Base-by-base conservation (phyloP, 2,888 invertebrate species). In the Odiellus spinosus region DNA sequence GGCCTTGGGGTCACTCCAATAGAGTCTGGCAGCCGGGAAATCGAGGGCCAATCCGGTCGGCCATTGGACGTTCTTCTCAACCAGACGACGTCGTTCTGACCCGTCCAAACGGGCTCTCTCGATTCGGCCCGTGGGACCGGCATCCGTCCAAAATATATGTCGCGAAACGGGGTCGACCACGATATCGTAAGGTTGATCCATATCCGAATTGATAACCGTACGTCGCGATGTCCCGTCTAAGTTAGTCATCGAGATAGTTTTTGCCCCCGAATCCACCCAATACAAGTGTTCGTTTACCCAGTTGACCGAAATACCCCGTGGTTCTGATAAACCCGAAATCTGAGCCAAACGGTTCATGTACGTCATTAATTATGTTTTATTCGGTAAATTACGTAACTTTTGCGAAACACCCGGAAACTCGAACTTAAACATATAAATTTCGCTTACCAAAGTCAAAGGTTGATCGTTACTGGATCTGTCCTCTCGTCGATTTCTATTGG, bases 1-100 rank as follows among this genome's bases (percentile, higher is more conserved):
- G 55, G 76, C 74, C 64, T 83, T 82, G n/a, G 77, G 75, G 68
- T 88, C 88, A 11, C 80, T 76, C 80, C 83, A 84, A 70, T 86
- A 87, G 3, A 88, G 64, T 5, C 86, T 70, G n/a, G 71, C 68
- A 0, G 78, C 77, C 1, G 81, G 75, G 62, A 76, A 74, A 65
- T 82, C 82, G 46, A 86, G 71, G 4, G 84, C 77, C 40, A 87
- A 70, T 55, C 84, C 81, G 3, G 76, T 73, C 1, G 82, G 82
- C 72, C 82, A 81, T 12, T 78, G 73, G 51, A 79, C 68, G 3
- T 71, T 69, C 46, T 70, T 60, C 35, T 61, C 67, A 44, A 80
- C 73, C 35, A 83, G 64, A 48, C 70, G 67, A 56, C 70, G 71
- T 53, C 72, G 67, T 15, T 68, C 68, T 38, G 63, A 62, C 32